A percentile compares a stretch with the other conserved stretches of the same genome.
phyloP scores from a whole-genome alignment of 2,888 invertebrate genomes.

The Charanyca ferruginea region DNA sequence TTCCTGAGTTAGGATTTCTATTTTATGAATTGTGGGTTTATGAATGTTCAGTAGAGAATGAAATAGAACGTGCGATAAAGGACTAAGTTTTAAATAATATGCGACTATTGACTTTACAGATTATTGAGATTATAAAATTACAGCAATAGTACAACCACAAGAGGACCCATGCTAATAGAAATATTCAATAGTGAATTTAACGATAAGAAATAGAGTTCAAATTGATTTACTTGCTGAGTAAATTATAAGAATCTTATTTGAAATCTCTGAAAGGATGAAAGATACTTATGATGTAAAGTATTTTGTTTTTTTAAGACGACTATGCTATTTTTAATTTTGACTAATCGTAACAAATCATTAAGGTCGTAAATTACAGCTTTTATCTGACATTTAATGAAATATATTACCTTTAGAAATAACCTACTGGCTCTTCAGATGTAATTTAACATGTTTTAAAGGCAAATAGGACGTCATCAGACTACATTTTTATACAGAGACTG shows the following conservation, averaged over 20 bases:
- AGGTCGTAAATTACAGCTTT: background rate
- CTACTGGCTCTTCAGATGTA: conserved; percentile 9
- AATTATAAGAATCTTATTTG: conserved; percentile 9
- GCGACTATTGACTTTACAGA: background rate
- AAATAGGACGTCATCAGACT: background rate
- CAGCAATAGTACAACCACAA: conserved; percentile 52
- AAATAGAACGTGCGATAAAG: no score
- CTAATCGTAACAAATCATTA: background rate
- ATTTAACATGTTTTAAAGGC: background rate
- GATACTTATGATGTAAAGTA: conserved; percentile 10
- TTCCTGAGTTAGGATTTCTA: background rate
- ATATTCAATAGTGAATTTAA: conserved; percentile 25
- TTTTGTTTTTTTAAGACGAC: conserved; percentile 8
- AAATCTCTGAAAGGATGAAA: conserved; percentile 22
- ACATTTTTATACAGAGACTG: background rate
- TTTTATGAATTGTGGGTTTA: background rate
- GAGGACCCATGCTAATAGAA: conserved; percentile 43
- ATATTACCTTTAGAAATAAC: background rate
- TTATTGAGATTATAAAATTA: background rate
- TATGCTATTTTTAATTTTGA: conserved; percentile 33
- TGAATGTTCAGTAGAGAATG: background rate
- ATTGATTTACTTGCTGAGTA: conserved; percentile 16
- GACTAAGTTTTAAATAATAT: background rate
- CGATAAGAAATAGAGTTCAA: conserved; percentile 26
- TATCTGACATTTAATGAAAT: background rate